Base-by-base conservation (phyloP, 2,888 invertebrate genomes). In the Thymelicus lineola region DNA sequence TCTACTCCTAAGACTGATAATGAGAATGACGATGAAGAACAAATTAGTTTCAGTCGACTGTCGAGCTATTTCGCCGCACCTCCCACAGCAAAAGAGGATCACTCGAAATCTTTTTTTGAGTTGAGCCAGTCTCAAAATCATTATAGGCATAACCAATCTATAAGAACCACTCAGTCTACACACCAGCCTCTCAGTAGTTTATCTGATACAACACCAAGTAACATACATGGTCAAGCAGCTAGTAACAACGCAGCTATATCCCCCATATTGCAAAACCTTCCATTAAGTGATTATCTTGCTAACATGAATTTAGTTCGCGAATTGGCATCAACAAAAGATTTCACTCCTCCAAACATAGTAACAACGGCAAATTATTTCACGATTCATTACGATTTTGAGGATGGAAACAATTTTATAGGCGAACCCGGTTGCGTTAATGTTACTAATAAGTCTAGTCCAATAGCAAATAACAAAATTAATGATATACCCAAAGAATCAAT, bases 61-160 rank as follows among this genome's bases (percentile, higher is more conserved):
- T 93, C 93, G 5, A 93, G 93, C 66, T 93, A 93, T 71, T 93
- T 93, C 66, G 77, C 86, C 7, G 75, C 88, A 0, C 87, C 90
- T 45, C 72, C 84, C 0, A 28, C 63, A n/a, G 46, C 61, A 0
- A 87, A 90, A 84, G 80, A 87, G 0, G 91, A 92, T 1, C 87
- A 84, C 53, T 80, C 88, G 17, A 93, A 93, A 75, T 88, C 93
- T 90, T 93, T 93, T 93, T 93, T 93, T 92, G 93, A 93, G 77
- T 82, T 93, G 67, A 93, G 93, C 79, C 86, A 90, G 71, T 88
- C 91, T 70, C 91, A 92, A 86, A 87, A 91, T 58, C 92, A 93
- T 73, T 91, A 89, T 42, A 86, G 89, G 75, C 89, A 91, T 69
- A 80, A 79, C 20, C 73, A 55, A 9, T 35, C 74, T 1, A 36